Percentiles rank a stretch among this genome's conserved stretches.
These are phyloP conservation scores for Phragmatobia fuliginosa DNA, from an alignment of 2,888 invertebrate genomes.

Conservation along the genomic window DNA sequence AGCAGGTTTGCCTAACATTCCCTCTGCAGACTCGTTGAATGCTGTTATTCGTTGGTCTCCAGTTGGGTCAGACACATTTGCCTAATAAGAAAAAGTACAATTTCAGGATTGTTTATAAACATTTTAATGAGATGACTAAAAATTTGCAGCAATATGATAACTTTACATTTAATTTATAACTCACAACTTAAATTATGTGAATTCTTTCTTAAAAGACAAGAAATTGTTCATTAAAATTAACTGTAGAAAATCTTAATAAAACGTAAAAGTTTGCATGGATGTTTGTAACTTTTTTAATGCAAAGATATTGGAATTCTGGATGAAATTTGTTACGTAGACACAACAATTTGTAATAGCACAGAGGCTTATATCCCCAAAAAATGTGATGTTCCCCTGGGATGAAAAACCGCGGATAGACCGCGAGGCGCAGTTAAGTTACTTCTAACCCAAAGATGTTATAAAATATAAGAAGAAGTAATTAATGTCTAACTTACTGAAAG, in stretches of 20 bases:
- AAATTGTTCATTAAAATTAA: too few species aligned
- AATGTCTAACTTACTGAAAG: constrained; percentile 88
- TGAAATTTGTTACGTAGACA: too few species aligned
- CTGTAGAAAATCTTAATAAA: too few species aligned
- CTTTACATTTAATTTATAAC: not conserved
- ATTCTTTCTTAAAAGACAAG: too few species aligned
- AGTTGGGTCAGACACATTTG: constrained; percentile 94
- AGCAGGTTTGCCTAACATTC: constrained; percentile 89
- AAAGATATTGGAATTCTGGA: too few species aligned
- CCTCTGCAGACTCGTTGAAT: constrained; percentile 94
- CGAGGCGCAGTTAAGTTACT: too few species aligned
- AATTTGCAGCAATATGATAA: not conserved
- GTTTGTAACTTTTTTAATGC: too few species aligned
- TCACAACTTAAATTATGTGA: not conserved
- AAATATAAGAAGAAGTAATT: not conserved
- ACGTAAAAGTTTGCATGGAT: too few species aligned
- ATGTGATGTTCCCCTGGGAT: not conserved
- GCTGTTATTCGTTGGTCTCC: constrained; percentile 96
- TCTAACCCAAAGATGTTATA: not conserved
- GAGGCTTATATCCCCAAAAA: too few species aligned
- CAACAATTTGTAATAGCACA: too few species aligned
- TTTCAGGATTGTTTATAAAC: not conserved
- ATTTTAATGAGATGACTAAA: not conserved
- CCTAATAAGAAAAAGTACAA: constrained; percentile 79
- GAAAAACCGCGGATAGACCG: too few species aligned